Evolutionary conservation across 92 coral and sea anemone species (phyloP).

Genomic region (Bergia sp.): DNA sequence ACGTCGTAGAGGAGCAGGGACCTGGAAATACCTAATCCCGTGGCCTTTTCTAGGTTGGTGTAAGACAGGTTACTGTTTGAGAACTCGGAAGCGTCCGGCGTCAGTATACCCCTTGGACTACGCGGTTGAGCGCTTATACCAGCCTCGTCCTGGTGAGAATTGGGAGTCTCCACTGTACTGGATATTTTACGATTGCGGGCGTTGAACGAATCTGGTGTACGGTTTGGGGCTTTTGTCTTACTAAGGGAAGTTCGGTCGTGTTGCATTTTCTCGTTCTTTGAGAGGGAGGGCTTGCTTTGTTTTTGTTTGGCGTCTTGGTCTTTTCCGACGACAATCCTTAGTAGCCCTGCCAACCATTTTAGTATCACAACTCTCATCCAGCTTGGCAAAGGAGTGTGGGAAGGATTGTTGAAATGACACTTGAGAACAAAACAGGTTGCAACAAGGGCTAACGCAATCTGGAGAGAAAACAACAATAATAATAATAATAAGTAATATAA

Average conservation of each 20-base stretch:
- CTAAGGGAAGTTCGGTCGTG: conserved; percentile 1
- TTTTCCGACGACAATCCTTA: conserved; percentile 47
- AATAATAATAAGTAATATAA: too few species aligned
- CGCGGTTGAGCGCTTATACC: conserved; percentile 16
- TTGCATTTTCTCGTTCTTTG: conserved; percentile 34
- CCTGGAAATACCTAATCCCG: conserved; percentile 30
- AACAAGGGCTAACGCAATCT: conserved; percentile 86
- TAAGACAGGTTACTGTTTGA: conserved; percentile 18
- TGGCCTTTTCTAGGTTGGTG: conserved; percentile 35
- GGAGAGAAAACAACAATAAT: not conserved
- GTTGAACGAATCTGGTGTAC: conserved; percentile 2
- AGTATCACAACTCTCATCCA: conserved; percentile 82
- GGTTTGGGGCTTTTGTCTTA: conserved; percentile 12
- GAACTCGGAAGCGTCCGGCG: conserved; percentile 22
- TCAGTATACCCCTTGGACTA: conserved; percentile 7
- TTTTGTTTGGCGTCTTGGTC: conserved; percentile 1
- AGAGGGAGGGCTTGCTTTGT: not conserved
- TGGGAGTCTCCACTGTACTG: conserved; percentile 6
- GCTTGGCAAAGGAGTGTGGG: conserved; percentile 82
- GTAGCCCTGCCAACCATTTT: conserved; percentile 76
- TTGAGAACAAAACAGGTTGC: conserved; percentile 86
- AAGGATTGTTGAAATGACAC: conserved; percentile 81
- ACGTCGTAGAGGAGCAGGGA: conserved; percentile 42
- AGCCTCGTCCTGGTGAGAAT: conserved; percentile 2
- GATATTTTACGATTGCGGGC: conserved; percentile 8